Conservation (phyloP, 2,888 invertebrate genomes). For the Acrobasis suavella region DNA sequence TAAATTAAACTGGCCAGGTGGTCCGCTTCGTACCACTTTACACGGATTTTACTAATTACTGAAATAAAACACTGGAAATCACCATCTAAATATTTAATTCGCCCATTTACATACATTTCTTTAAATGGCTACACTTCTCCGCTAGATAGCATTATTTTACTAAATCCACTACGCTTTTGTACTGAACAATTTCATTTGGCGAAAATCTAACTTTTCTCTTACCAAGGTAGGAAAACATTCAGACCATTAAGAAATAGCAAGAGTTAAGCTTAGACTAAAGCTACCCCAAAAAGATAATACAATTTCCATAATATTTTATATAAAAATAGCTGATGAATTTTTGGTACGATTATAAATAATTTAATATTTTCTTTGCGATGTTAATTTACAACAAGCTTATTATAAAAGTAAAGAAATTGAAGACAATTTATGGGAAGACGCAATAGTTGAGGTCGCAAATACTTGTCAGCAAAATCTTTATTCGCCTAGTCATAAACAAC, state of each 20-base stretch:
- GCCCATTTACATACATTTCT: constrained; percentile 60
- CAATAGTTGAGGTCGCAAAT: not conserved
- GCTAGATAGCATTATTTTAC: constrained; percentile 45
- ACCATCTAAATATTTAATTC: constrained; percentile 75
- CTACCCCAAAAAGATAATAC: constrained; percentile 24
- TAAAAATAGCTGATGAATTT: constrained; percentile 67
- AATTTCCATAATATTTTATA: constrained; percentile 40
- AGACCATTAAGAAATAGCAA: constrained; percentile 29
- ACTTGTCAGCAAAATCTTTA: too few species aligned
- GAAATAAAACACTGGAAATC: constrained; percentile 36
- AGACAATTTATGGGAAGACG: constrained; percentile 3
- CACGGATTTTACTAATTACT: not conserved
- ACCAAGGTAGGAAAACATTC: constrained; percentile 24
- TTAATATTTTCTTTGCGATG: constrained; percentile 1
- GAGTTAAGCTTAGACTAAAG: constrained; percentile 29
- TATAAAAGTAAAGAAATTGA: not conserved
- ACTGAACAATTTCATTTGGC: constrained; percentile 72
- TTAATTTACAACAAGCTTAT: not conserved
- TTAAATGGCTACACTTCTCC: constrained; percentile 58
- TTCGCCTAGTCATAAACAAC: too few species aligned
- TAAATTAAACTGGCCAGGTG: too few species aligned
- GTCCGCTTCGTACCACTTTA: not conserved
- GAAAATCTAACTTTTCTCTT: constrained; percentile 35
- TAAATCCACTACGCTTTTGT: constrained; percentile 65
- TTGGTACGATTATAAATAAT: constrained; percentile 61